Conservation (phyloP, 2,888 invertebrate species). For the Stenotaenia linearis region DNA sequence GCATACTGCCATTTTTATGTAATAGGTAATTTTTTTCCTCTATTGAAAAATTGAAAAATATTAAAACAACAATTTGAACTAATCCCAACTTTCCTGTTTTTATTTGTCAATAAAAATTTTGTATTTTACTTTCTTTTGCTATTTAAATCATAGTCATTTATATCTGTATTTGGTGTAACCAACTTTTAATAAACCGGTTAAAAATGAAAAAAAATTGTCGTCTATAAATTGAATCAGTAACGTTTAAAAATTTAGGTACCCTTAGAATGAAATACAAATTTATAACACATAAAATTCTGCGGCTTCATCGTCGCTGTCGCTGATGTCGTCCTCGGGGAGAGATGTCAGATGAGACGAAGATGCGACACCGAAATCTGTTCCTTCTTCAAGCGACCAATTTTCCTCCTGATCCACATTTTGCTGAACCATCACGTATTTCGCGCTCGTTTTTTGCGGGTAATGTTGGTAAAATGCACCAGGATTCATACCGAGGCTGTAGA, state of each 20-base stretch:
- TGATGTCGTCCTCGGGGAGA: background rate
- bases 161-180: background rate
- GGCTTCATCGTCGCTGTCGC: background rate
- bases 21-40: background rate
- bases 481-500: constrained; percentile 21
- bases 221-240: background rate
- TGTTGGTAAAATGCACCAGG: background rate
- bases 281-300: background rate
- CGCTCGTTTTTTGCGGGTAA: background rate
- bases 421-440: background rate
- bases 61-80: background rate
- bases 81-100: background rate
- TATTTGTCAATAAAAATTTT: background rate
- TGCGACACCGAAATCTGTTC: background rate
- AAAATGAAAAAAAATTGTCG: background rate
- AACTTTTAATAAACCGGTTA: constrained; percentile 12
- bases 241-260: background rate
- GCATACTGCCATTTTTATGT: background rate
- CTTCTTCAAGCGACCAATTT: background rate
- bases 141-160: constrained; percentile 10
- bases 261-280: background rate
- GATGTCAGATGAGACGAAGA: background rate
- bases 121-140: background rate
- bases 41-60: background rate
- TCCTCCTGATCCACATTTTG: background rate